Percentiles rank a stretch among this genome's conserved stretches.
Conservation (phyloP, 2,888 invertebrate genomes). For the Ornithoptera priamus region DNA sequence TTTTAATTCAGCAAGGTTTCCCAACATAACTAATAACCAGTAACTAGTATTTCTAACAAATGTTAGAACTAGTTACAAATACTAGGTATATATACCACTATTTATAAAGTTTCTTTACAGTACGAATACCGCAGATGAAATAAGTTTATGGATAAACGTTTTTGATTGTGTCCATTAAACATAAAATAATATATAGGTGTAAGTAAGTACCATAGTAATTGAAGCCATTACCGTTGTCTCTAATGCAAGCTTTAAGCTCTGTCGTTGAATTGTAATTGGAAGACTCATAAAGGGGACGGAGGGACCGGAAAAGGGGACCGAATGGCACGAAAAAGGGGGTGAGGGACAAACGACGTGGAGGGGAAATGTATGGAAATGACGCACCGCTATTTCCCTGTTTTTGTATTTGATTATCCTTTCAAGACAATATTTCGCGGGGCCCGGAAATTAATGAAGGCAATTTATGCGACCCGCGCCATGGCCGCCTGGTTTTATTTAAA, state of each 20-base stretch:
- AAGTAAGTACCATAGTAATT: constrained; percentile 44
- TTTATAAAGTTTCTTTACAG: not conserved
- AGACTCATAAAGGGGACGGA: constrained; percentile 73
- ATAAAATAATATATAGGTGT: constrained; percentile 24
- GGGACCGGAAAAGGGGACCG: constrained; percentile 60
- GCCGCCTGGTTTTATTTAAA: constrained; percentile 75
- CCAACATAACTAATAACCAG: no score
- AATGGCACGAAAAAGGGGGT: constrained; percentile 64
- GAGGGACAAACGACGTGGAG: constrained; percentile 47
- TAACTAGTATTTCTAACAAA: no score
- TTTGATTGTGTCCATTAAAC: constrained; percentile 11
- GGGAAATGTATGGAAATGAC: constrained; percentile 78
- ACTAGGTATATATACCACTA: no score
- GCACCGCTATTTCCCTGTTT: constrained; percentile 79
- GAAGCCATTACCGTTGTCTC: constrained; percentile 48
- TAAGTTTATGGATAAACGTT: constrained; percentile 2
- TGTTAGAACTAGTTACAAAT: no score
- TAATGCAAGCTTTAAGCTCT: constrained; percentile 74
- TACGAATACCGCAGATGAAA: not conserved
- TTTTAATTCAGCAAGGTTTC: no score
- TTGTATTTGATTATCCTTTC: constrained; percentile 81
- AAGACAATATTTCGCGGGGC: constrained; percentile 79
- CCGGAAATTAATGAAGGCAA: constrained; percentile 80
- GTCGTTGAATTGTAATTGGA: constrained; percentile 73
- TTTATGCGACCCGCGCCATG: constrained; percentile 76